A percentile compares a stretch with the other conserved stretches of the same genome.
Conservation (phyloP, 2,113 vertebrate genomes). For the Columbina picui region DNA sequence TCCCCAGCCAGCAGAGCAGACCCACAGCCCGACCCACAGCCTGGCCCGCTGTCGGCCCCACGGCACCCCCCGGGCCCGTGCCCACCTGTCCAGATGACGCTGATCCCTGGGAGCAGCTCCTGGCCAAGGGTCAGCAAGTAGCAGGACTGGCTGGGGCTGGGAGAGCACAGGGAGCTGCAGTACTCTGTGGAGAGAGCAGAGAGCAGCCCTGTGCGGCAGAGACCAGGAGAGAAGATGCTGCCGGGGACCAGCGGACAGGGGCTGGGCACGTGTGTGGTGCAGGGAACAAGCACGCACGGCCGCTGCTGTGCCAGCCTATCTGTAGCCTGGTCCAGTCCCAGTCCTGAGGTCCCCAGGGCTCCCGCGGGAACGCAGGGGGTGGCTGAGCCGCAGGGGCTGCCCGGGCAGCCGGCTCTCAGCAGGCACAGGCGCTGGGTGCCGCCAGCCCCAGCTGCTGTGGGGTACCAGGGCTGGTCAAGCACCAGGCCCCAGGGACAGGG, state of each 20-base stretch:
- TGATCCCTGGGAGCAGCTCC: slow-evolving; percentile 81
- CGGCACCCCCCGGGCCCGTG: accelerated
- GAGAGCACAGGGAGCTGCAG: slow-evolving; percentile 85
- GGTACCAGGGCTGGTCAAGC: neutral
- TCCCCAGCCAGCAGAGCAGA: neutral
- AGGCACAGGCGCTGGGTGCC: neutral
- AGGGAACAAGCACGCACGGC: neutral
- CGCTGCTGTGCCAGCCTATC: neutral
- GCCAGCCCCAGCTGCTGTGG: neutral
- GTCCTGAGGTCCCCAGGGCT: neutral
- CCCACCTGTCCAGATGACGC: slow-evolving; percentile 88
- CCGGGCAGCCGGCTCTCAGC: neutral
- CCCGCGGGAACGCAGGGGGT: neutral
- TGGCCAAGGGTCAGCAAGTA: slow-evolving; percentile 84
- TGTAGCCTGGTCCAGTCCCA: neutral
- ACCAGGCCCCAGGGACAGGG: accelerated
- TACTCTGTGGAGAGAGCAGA: slow-evolving; percentile 69
- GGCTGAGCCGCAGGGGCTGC: neutral
- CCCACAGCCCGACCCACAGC: neutral
- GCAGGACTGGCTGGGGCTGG: slow-evolving; percentile 81
- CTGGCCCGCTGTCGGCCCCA: neutral
- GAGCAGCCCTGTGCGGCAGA: neutral
- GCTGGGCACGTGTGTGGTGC: neutral
- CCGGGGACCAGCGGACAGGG: accelerated
- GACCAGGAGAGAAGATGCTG: neutral